Evolutionary conservation across 2,113 vertebrate genomes (phyloP), one percentile per base, ranked within the genome.

Genomic region (Gavialis gangeticus): DNA sequence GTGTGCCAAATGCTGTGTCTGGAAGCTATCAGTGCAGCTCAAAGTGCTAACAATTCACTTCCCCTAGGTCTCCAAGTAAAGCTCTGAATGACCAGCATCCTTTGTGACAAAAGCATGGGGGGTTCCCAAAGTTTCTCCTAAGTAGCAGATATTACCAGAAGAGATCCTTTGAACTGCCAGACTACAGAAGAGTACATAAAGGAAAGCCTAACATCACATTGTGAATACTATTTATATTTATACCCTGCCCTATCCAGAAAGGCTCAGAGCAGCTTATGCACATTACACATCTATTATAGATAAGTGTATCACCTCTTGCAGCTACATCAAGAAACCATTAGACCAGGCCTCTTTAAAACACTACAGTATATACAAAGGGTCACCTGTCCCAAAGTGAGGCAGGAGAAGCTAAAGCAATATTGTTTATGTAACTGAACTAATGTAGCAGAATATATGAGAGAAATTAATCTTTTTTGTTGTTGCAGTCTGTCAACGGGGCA

Each of bases 221-320:
- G 30, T 30, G 10, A 10, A 12, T 18, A 66, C 12, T 46, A 46
- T 46, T 46, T 46, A 46, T 46, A 46, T 46, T 46, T 46, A 46
- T 46, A 46, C 46, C 46, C 46, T 46, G 46, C 46, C 46, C 7
- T 46, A 46, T 46, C 46, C 46, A 46, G 46, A 46, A 46, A 46
- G 7, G 46, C 46, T 46, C 46, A 46, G 46, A 46, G 46, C 46
- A 46, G 46, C 46, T 46, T 46, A 46, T 46, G 46, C 46, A 46
- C 46, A 46, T 46, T 78, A 89, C 22, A 95, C 92, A 88, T 94
- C 71, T 97, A 86, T 90, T 95, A 96, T 19, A 75, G 67, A 93
- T 88, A 94, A n/a, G 11, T 14, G 16, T 28, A 76, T 34, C 1
- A 30, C 71, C 92, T 93, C 60, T 69, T 66, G 6, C 16, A 71